A percentile compares a stretch with the other conserved stretches of the same genome.
Conservation (phyloP, 2,888 invertebrate genomes). For the Cetonia aurata region DNA sequence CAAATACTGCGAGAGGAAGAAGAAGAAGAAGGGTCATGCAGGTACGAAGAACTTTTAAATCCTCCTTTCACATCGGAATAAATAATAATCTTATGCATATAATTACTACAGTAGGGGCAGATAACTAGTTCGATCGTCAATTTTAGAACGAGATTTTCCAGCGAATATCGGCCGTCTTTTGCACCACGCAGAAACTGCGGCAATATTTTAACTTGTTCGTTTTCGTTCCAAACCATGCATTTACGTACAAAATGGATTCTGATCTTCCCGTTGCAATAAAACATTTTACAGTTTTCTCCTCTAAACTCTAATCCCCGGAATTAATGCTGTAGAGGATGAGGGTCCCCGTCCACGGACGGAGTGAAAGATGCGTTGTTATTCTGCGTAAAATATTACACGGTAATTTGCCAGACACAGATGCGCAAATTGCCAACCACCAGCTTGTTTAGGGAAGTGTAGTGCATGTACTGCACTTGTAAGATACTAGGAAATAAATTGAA, state of each 20-base stretch:
- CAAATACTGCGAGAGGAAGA: slow-evolving; percentile 1
- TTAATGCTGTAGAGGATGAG: slow-evolving; percentile 25
- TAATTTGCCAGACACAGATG: slow-evolving; percentile 23
- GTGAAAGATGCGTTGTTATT: slow-evolving; percentile 37
- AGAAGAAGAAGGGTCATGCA: slow-evolving; percentile 56
- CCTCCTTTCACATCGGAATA: slow-evolving; percentile 60
- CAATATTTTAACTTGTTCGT: slow-evolving; percentile 29
- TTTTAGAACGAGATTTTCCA: slow-evolving; percentile 49
- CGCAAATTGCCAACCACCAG: slow-evolving; percentile 21
- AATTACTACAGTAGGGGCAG: slow-evolving; percentile 53
- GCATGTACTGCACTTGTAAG: slow-evolving; percentile 1
- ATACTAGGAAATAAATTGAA: slow-evolving; percentile 30
- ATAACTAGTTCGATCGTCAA: slow-evolving; percentile 54
- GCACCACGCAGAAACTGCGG: not conserved
- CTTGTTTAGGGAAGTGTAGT: slow-evolving; percentile 9
- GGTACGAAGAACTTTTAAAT: slow-evolving; percentile 59
- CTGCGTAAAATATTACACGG: slow-evolving; percentile 35
- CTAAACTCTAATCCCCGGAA: slow-evolving; percentile 33
- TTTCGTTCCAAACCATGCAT: slow-evolving; percentile 3
- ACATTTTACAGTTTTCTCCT: slow-evolving; percentile 10
- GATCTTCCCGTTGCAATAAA: slow-evolving; percentile 17
- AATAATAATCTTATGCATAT: slow-evolving; percentile 59
- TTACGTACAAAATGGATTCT: slow-evolving; percentile 1
- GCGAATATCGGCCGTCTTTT: slow-evolving; percentile 27
- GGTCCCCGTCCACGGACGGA: slow-evolving; percentile 1